Evolutionary conservation across 2,888 invertebrate genomes (phyloP), one percentile per base, ranked within the genome.

Genomic region (Osmoderma eremita): DNA sequence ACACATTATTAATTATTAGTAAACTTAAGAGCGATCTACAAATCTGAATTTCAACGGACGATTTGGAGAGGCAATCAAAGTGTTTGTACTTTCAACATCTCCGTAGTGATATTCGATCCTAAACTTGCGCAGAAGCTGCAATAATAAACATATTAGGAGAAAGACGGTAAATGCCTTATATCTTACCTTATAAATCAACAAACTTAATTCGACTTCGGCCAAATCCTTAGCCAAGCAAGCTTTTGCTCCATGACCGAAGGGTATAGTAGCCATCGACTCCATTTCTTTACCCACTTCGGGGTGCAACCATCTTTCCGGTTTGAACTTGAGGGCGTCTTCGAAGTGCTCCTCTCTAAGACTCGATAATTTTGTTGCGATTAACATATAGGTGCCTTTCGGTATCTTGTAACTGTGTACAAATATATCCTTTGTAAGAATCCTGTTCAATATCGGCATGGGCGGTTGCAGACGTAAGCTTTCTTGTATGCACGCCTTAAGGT

Each of bases 21-120:
- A 49, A n/a, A 65, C 36, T 65, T 61, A 77, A 56, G 71, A 68
- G 77, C 88, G 84, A 75, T 89, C 88, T 69, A 87, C 83, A 79
- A 90, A 89, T 76, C 88, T 85, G 77, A 90, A 86, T 78, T 87
- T 88, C 67, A 90, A 80, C 6, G 87, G 84, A 75, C 84, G 87
- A 73, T 86, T 86, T 2, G 90, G 89, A 68, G 83, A 84, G 17
- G 88, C 85, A 69, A 90, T 83, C 74, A 89, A 85, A 73, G 82
- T 82, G 73, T 85, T 84, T 50, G 84, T 86, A 63, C 87, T 85
- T 65, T 81, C 79, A 51, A 90, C 86, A 67, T 89, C 88, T 12
- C 88, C 88, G 76, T 90, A 90, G 75, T 89, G 87, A 75, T 90
- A 90, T 75, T 90, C 88, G 51, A 90, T 80, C 75, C 84, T 86